Percentiles rank a stretch among this genome's conserved stretches.
Conservation (phyloP, 1,140 invertebrate genomes). For the Sitophilus oryzae region DNA sequence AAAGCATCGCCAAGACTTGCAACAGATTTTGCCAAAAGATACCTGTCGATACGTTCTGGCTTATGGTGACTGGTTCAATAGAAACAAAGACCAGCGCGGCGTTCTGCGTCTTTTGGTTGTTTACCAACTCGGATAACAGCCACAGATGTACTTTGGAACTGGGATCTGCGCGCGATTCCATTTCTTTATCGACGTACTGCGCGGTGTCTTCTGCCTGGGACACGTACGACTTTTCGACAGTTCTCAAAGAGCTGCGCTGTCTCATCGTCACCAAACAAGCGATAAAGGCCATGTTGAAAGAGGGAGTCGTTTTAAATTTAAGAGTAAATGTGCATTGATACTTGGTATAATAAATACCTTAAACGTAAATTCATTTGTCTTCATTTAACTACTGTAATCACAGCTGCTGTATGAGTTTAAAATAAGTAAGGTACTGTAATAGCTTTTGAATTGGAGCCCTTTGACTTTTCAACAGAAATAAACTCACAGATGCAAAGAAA, state of each 20-base stretch:
- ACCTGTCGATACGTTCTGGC: constrained; percentile 36
- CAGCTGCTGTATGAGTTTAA: too few species aligned
- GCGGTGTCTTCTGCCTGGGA: constrained; percentile 30
- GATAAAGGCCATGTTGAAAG: constrained; percentile 28
- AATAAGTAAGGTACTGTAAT: too few species aligned
- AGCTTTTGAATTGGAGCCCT: too few species aligned
- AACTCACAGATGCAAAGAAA: too few species aligned
- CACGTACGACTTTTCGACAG: constrained; percentile 27
- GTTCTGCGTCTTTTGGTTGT: constrained; percentile 36
- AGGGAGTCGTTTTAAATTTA: constrained; percentile 35
- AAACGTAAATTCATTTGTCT: too few species aligned
- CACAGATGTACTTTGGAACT: constrained; percentile 37
- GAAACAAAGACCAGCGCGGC: constrained; percentile 19
- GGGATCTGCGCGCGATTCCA: constrained; percentile 30
- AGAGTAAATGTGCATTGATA: constrained; percentile 37
- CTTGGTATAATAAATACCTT: too few species aligned
- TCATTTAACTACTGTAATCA: too few species aligned
- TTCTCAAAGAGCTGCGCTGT: constrained; percentile 32
- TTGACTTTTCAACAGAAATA: too few species aligned
- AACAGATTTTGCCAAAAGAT: constrained; percentile 32
- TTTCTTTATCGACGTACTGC: constrained; percentile 35
- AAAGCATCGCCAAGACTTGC: constrained; percentile 28
- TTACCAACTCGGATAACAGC: constrained; percentile 33
- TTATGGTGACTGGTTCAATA: constrained; percentile 36
- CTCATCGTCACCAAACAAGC: constrained; percentile 33